Percentiles rank a stretch among this genome's conserved stretches.
Conservation (phyloP, 2,888 invertebrate genomes). For the Electrophaes corylata region DNA sequence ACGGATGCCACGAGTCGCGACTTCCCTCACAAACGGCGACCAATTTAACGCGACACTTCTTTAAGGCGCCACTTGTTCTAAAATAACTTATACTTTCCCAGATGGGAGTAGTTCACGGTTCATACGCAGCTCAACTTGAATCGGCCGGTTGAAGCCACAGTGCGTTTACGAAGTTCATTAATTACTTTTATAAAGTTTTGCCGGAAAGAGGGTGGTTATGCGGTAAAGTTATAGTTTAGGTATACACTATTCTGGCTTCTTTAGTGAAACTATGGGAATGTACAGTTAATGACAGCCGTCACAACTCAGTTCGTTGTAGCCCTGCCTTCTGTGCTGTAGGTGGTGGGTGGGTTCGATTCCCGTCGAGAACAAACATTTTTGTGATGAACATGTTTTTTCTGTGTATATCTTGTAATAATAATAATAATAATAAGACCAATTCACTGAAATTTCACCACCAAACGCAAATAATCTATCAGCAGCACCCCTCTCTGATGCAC, state of each 20-base stretch:
- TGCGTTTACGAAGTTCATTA: slow-evolving; percentile 49
- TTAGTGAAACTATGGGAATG: not conserved
- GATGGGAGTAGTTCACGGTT: slow-evolving; percentile 16
- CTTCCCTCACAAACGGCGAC: slow-evolving; percentile 34
- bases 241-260: slow-evolving; percentile 18
- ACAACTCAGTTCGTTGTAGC: too few species aligned
- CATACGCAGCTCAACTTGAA: slow-evolving; percentile 45
- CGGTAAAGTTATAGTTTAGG: slow-evolving; percentile 21
- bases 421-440: too few species aligned
- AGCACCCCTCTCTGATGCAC: too few species aligned
- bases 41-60: slow-evolving; percentile 33
- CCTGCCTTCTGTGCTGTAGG: too few species aligned
- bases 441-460: too few species aligned
- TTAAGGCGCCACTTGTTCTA: slow-evolving; percentile 25
- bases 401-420: too few species aligned
- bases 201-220: slow-evolving; percentile 33
- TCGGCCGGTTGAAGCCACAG: slow-evolving; percentile 51
- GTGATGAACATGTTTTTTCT: too few species aligned
- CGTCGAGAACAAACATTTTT: too few species aligned
- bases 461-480: too few species aligned
- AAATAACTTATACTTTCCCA: slow-evolving; percentile 9
- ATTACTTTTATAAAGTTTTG: slow-evolving; percentile 36
- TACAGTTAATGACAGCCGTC: too few species aligned
- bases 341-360: too few species aligned
- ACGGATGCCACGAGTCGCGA: slow-evolving; percentile 41